Percentiles rank a stretch among this genome's conserved stretches.
phyloP scores from a whole-genome alignment of 2,113 vertebrate species.

The Prionailurus viverrinus region DNA sequence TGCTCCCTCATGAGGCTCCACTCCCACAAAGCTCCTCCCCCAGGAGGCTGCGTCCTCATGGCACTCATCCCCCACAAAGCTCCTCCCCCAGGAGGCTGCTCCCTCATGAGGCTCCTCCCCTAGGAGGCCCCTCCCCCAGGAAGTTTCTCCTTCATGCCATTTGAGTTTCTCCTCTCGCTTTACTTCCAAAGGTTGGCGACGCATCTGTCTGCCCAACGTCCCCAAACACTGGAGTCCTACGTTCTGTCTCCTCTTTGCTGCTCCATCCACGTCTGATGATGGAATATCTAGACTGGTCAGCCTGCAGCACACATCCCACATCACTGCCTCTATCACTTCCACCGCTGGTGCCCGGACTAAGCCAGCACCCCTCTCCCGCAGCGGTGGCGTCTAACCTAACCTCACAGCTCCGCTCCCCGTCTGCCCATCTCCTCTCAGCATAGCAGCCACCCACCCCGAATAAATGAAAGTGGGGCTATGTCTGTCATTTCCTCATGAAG shows the following conservation, averaged over 20 bases:
- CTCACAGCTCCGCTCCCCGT: rapidly evolving
- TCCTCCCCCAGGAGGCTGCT: neutral
- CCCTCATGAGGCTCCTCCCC: neutral
- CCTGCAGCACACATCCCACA: rapidly evolving
- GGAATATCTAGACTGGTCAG: rapidly evolving
- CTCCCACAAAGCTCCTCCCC: neutral
- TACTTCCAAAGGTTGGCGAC: neutral
- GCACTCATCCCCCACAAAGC: neutral
- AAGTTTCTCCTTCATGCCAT: neutral
- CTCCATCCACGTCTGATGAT: neutral
- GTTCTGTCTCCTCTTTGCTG: neutral
- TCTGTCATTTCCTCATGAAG: neutral
- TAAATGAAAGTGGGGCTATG: neutral
- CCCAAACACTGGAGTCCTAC: neutral
- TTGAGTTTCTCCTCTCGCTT: neutral
- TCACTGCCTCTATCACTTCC: rapidly evolving
- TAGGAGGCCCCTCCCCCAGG: neutral
- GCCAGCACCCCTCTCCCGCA: neutral
- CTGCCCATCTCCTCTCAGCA: neutral
- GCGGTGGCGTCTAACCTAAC: neutral
- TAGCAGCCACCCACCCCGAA: neutral
- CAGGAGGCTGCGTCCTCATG: neutral
- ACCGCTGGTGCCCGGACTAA: rapidly evolving
- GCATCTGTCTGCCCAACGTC: rapidly evolving
- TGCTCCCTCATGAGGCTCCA: neutral